Evolutionary conservation across 2,888 invertebrate genomes (phyloP), one percentile per base, ranked within the genome.

Genomic region (Lysandra coridon): DNA sequence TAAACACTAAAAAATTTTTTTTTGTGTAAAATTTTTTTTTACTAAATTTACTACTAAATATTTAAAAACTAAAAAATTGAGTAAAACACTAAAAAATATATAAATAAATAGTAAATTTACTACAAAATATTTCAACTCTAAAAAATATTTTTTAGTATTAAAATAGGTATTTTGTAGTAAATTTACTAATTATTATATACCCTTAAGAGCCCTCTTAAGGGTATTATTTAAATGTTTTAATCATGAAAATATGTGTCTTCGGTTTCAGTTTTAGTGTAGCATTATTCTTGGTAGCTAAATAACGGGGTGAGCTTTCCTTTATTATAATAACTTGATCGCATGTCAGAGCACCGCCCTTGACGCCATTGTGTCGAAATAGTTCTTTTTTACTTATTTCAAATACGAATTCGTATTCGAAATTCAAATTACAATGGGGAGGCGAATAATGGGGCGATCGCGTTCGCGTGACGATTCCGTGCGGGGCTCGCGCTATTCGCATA

Each of bases 281-380:
- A 40, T 73, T 73, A 73, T 57, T 79, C 37, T 49, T 23, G 73
- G 57, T 57, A 77, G 69, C 76, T 73, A 90, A 92, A 92, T 92
- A 91, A 87, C 87, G 86, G 87, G 85, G 88, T 86, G 82, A 90
- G 91, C 90, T 93, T 93, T 94, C 90, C 93, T 94, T 93, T 94
- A 94, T 94, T 94, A 91, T 94, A 94, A 94, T 94, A 94, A 94
- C 94, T 93, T 94, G 93, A 93, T 94, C 94, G 94, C 94, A 94
- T 94, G 94, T 94, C 93, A 90, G 92, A 93, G 93, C 88, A 92
- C 94, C 94, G 94, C 94, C 94, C 94, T 94, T 93, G 93, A 93
- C 93, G 93, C 94, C 93, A 94, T 94, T 94, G 94, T 94, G 94
- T 94, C 92, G 93, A 94, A 94, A 91, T 90, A 88, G 92, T 90